These are phyloP conservation scores for Yoshiicerus persimilis DNA, from an alignment of 1,140 invertebrate species.

Conservation along the genomic window DNA sequence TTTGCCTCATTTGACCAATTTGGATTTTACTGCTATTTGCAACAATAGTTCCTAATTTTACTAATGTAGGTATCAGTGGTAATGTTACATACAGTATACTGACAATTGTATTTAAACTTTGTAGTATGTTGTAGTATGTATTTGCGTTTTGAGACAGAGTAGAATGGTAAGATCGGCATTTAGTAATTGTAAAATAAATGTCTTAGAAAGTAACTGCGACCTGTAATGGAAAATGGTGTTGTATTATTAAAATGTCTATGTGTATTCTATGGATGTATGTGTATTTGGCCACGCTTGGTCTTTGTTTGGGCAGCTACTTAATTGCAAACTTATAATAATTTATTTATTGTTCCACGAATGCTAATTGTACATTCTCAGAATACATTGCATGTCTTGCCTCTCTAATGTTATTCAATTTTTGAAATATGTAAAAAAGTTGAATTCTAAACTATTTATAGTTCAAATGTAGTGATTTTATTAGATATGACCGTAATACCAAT, in stretches of 20 bases:
- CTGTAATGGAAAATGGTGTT: too few species aligned
- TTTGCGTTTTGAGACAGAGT: too few species aligned
- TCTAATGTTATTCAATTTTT: background rate
- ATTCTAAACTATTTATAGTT: background rate
- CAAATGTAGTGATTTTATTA: too few species aligned
- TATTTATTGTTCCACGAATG: background rate
- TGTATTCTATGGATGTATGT: background rate
- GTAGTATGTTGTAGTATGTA: too few species aligned
- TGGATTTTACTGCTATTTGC: slow-evolving; percentile 42
- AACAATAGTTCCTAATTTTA: slow-evolving; percentile 1
- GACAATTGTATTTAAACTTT: background rate
- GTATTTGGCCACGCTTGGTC: background rate
- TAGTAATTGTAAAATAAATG: too few species aligned
- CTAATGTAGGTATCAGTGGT: background rate
- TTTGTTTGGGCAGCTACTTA: background rate
- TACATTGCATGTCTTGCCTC: background rate
- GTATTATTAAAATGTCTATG: background rate
- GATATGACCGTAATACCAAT: too few species aligned
- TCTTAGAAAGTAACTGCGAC: too few species aligned
- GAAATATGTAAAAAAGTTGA: background rate
- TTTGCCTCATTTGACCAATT: slow-evolving; percentile 46
- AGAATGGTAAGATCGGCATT: too few species aligned
- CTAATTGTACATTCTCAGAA: background rate
- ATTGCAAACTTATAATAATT: background rate
- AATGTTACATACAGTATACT: background rate